Conservation (phyloP, 2,113 vertebrate genomes). For the Heterotis niloticus region DNA sequence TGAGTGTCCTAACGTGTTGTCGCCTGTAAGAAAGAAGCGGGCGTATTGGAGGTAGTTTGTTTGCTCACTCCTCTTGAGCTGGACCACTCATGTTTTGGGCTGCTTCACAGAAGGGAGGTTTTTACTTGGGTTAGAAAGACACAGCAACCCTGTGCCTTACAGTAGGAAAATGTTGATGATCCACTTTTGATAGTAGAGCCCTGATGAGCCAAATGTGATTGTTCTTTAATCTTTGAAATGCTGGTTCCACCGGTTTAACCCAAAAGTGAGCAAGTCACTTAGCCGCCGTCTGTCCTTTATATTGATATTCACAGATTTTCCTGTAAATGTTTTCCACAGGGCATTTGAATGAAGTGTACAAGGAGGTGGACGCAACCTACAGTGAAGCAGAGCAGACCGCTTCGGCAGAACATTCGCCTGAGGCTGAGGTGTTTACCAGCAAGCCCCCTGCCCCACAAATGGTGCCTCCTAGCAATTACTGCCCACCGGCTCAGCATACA, state of each 20-base stretch:
- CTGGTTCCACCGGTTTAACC: background rate
- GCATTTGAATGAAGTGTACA: conserved; percentile 49
- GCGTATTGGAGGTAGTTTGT: too few species aligned
- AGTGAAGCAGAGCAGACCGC: conserved; percentile 52
- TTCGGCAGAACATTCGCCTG: conserved; percentile 41
- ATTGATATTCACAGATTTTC: background rate
- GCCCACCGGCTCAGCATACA: conserved; percentile 26
- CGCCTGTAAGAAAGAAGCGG: too few species aligned
- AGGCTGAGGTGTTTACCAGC: conserved; percentile 45
- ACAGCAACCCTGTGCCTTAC: too few species aligned
- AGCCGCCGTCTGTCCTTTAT: background rate
- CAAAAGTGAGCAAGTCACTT: background rate
- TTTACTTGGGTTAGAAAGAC: too few species aligned
- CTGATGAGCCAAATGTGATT: too few species aligned
- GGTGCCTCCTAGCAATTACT: conserved; percentile 45
- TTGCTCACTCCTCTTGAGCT: too few species aligned
- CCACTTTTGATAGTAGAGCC: too few species aligned
- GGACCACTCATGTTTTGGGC: too few species aligned
- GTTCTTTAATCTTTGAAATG: too few species aligned
- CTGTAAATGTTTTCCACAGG: conserved; percentile 40
- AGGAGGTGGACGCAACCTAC: conserved; percentile 53
- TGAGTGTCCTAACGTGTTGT: too few species aligned
- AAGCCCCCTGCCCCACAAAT: conserved; percentile 39
- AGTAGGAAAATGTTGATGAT: too few species aligned
- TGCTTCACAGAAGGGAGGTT: too few species aligned